phyloP scores from a whole-genome alignment of 2,113 vertebrate genomes.

The Gnathonemus echidnorhynchus region DNA sequence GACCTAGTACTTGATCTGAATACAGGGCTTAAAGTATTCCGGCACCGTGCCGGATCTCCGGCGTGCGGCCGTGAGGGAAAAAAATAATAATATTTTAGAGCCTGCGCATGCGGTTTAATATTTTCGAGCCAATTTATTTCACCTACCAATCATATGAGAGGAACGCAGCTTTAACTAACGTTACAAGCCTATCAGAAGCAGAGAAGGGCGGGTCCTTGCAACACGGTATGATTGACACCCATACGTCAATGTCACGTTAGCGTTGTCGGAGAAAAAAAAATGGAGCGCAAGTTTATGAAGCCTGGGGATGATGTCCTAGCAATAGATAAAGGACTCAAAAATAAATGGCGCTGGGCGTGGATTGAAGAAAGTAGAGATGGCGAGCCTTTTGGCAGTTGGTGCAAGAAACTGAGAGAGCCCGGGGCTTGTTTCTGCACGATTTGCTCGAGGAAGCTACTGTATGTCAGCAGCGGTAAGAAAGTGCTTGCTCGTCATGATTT shows the following conservation, averaged over 20 bases:
- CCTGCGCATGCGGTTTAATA: too few species aligned
- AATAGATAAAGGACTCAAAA: conserved; percentile 2
- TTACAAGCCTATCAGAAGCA: neutral
- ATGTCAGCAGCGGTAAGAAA: too few species aligned
- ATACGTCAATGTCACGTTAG: neutral
- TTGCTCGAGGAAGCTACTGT: too few species aligned
- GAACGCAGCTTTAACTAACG: neutral
- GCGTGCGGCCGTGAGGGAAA: too few species aligned
- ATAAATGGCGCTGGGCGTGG: conserved; percentile 5
- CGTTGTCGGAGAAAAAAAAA: neutral
- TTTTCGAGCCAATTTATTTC: neutral
- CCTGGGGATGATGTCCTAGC: neutral
- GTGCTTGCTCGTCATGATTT: too few species aligned
- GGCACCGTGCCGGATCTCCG: too few species aligned
- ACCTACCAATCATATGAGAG: neutral
- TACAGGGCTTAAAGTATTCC: too few species aligned
- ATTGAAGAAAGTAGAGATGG: neutral
- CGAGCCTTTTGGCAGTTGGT: conserved; percentile 5
- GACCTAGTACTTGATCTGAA: too few species aligned
- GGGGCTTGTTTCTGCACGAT: conserved; percentile 12
- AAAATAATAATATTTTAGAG: too few species aligned
- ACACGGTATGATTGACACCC: neutral
- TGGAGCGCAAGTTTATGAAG: neutral
- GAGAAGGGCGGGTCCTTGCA: neutral
- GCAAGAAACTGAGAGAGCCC: conserved; percentile 1